Evolutionary conservation across 2,113 vertebrate genomes (phyloP), one percentile per base, ranked within the genome.

Genomic region (Circaetus cinerascens): DNA sequence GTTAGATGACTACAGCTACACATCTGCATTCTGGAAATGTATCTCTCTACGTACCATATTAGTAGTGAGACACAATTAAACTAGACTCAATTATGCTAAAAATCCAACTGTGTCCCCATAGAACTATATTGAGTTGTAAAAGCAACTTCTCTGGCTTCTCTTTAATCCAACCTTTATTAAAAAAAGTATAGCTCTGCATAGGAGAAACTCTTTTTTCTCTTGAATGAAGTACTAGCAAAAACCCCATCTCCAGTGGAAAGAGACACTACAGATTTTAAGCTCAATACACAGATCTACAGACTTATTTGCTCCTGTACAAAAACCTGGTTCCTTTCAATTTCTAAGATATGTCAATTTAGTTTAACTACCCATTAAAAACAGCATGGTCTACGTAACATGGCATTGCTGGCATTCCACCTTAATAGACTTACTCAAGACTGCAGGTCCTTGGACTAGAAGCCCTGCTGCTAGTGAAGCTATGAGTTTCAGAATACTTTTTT

Each of bases 341-440:
- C 2, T 36, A 69, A 73, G 74, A 51, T 45, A 32, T 2, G 10
- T 14, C 40, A 21, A 1, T 72, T 72, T 63, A 67, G 29, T 68
- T 43, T 73, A 92, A 86, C 48, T 79, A 22, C 12, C n/a, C 29
- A 46, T 46, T 59, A 92, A 79, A 87, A 82, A n/a, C 2, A 72
- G 10, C 20, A 41, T 4, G 6, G 16, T 36, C 40, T 72, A 21
- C 0, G 0, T 43, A 72, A 63, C 1, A 0, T 5, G 34, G 36
- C 53, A 79, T 2, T 63, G 66, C 13, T 66, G 22, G 51, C 34
- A 55, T n/a, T 79, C 22, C 53, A 73, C 30, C 6, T 63, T 36
- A 72, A 74, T 0, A 56, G 20, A 51, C n/a, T 38, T 36, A 55
- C 7, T 56, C 29, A 72, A 76, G 48, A 55, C 10, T 1, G 1